phyloP scores from a whole-genome alignment of 2,113 vertebrate genomes.

The Perca flavescens region DNA sequence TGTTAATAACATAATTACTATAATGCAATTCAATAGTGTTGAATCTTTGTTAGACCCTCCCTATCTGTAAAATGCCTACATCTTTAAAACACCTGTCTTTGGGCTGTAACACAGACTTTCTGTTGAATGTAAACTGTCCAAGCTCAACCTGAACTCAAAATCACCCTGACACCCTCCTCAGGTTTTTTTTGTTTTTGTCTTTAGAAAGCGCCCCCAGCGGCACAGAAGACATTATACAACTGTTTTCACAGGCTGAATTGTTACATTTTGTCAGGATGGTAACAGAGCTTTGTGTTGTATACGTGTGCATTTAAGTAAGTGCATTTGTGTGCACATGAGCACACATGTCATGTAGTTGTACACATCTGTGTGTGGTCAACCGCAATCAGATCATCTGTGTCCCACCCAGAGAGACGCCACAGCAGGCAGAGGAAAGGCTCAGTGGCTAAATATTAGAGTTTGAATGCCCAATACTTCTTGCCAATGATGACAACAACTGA shows the following conservation, averaged over 20 bases:
- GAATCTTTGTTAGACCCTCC: not conserved
- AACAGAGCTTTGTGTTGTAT: not conserved
- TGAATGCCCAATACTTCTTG: constrained; percentile 29
- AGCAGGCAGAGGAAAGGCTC: constrained; percentile 27
- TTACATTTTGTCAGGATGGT: not conserved
- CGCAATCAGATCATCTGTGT: not conserved
- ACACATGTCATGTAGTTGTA: not conserved
- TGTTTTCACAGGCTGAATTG: too few species aligned
- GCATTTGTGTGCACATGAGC: constrained; percentile 6
- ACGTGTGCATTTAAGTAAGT: constrained; percentile 9
- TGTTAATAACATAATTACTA: not conserved
- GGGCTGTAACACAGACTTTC: not conserved
- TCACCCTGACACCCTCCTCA: not conserved
- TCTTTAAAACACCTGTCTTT: not conserved
- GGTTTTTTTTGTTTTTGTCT: not conserved
- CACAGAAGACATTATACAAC: too few species aligned
- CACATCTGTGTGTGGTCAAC: constrained; percentile 42
- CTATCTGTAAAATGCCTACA: too few species aligned
- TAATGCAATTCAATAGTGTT: not conserved
- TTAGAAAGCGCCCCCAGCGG: too few species aligned
- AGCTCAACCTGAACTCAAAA: not conserved
- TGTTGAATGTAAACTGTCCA: not conserved
- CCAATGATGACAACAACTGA: constrained; percentile 51
- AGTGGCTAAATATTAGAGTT: constrained; percentile 22
- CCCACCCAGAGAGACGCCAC: constrained; percentile 22